Conservation (phyloP, 2,797 vertebrate genomes). For the Lepus townsendii region DNA sequence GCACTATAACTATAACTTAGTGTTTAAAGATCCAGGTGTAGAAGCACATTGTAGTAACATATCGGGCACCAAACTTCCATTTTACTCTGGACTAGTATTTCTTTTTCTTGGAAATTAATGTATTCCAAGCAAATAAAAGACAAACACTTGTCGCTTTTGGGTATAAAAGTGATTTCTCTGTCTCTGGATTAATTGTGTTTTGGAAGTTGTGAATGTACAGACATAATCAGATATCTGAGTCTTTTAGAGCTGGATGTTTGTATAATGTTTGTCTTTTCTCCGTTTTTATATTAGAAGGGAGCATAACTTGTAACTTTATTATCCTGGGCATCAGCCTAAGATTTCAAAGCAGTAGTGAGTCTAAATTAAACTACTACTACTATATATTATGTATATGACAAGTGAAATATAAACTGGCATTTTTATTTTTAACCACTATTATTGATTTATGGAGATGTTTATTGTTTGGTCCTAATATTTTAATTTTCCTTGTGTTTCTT, state of each 20-base stretch:
- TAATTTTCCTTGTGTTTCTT: conserved; percentile 57
- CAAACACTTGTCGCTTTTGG: no score
- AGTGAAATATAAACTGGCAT: neutral
- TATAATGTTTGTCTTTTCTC: neutral
- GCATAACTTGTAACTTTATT: neutral
- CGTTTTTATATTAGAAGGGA: conserved; percentile 32
- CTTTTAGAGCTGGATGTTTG: conserved; percentile 7
- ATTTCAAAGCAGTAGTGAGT: neutral
- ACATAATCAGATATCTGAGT: neutral
- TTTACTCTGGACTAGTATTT: conserved; percentile 28
- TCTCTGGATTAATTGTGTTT: conserved; percentile 55
- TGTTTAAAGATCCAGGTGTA: neutral
- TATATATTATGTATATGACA: neutral
- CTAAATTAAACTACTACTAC: neutral
- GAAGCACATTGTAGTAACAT: neutral
- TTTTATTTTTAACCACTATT: conserved; percentile 55
- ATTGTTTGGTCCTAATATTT: conserved; percentile 55
- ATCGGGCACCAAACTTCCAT: neutral
- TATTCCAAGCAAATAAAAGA: conserved; percentile 23
- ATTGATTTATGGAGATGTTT: neutral
- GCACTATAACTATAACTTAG: conserved; percentile 5
- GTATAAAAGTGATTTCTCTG: neutral
- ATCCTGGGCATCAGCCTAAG: neutral
- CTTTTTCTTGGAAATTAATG: neutral
- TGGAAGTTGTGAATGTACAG: conserved; percentile 31